Conservation (phyloP, 2,888 invertebrate genomes). For the Argyresthia albistria region DNA sequence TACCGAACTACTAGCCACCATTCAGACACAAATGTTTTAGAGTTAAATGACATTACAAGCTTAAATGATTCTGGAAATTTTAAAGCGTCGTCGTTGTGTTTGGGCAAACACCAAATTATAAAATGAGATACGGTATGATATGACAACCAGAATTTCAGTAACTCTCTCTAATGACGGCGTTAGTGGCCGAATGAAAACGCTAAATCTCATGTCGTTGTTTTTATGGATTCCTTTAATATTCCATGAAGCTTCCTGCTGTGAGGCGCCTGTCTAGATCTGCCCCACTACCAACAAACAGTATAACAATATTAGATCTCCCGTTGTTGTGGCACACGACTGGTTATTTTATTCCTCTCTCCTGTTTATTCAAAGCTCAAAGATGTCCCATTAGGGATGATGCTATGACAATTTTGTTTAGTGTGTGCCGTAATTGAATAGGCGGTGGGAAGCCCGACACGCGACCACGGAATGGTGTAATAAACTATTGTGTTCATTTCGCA, state of each 20-base stretch:
- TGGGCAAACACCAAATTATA: constrained; percentile 6
- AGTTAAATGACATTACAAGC: constrained; percentile 36
- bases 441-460: constrained; percentile 57
- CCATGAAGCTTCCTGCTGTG: constrained; percentile 35
- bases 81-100: neutral
- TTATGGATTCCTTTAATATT: constrained; percentile 41
- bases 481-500: constrained; percentile 40
- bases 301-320: constrained; percentile 57
- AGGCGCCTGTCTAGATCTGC: constrained; percentile 22
- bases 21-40: constrained; percentile 36
- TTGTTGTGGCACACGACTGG: constrained; percentile 57
- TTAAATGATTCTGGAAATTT: neutral
- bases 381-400: constrained; percentile 57
- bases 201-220: constrained; percentile 25
- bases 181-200: constrained; percentile 7
- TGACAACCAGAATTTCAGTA: constrained; percentile 1
- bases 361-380: constrained; percentile 56
- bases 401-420: constrained; percentile 54
- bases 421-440: constrained; percentile 62
- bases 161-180: constrained; percentile 3
- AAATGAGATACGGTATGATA: constrained; percentile 4
- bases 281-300: constrained; percentile 16
- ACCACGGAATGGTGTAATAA: constrained; percentile 43
- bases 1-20: constrained; percentile 17
- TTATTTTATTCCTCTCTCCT: constrained; percentile 41